Base-by-base conservation (phyloP, 2,113 vertebrate species). In the Scytalopus superciliaris region DNA sequence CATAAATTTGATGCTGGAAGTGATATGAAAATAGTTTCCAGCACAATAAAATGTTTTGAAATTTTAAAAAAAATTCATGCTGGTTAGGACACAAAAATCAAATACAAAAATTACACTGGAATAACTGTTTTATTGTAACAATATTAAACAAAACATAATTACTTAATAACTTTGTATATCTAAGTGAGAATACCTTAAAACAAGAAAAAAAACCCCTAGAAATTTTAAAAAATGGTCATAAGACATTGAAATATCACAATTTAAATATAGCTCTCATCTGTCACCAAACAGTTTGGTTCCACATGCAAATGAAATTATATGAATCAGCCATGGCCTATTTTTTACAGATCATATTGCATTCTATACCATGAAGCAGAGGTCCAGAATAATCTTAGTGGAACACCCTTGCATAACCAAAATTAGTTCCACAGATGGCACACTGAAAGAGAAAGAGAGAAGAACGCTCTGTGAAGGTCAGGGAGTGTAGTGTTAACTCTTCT, bases 211-310 rank as follows among this genome's bases (percentile, higher is more conserved):
- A 1, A 4, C 2, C 0, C 9, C 11, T 79, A 66, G 8, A 89
- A 57, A 39, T 56, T 12, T 42, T 42, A 42, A 73, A 45, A 52
- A 17, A 7, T n/a, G n/a, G n/a, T 62, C 28, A 85, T 56, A 79
- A 82, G 49, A 30, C 37, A 60, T 27, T 47, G 50, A 90, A 94
- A 90, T 93, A 90, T 30, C 88, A 89, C 2, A 0, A 70, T 62
- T 90, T 87, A 93, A 88, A 92, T 90, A 83, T 63, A 93, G 47
- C 35, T 87, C 10, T 94, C 64, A 59, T 73, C 63, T 91, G 88
- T 49, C 6, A 10, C 62, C 37, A 83, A 62, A 44, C 55, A 83
- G 31, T 91, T 90, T 64, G 16, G 24, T 94, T 93, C 89, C 63
- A 86, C 30, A 69, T 86, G 73, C 12, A 76, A 88, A 70, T 90